Evolutionary conservation across 2,888 invertebrate genomes (phyloP).

Genomic region (Therioaphis trifolii): DNA sequence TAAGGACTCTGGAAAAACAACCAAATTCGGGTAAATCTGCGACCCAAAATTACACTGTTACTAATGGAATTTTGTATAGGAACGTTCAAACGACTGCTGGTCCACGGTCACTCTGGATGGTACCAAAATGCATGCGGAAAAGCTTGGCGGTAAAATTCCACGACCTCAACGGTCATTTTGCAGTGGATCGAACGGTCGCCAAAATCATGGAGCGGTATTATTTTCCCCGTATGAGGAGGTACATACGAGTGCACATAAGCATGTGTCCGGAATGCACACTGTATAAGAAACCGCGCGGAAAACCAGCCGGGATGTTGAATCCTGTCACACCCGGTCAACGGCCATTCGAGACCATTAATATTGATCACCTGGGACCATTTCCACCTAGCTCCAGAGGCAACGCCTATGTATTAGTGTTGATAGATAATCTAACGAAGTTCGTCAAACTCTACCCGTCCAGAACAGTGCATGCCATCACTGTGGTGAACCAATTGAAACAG

Average conservation of each 20-base stretch:
- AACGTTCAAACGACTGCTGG: not conserved
- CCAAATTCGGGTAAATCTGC: not conserved
- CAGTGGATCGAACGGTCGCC: constrained; percentile 1
- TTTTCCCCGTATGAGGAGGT: constrained; percentile 38
- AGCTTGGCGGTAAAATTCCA: not conserved
- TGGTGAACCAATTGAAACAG: not conserved
- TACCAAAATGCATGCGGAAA: constrained; percentile 32
- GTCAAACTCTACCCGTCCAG: constrained; percentile 12
- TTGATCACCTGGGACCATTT: constrained; percentile 54
- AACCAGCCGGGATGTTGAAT: constrained; percentile 17
- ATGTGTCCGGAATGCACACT: constrained; percentile 30
- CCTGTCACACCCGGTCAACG: not conserved
- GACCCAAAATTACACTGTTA: constrained; percentile 3
- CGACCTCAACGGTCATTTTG: constrained; percentile 36
- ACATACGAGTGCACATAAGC: constrained; percentile 14
- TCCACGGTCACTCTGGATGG: not conserved
- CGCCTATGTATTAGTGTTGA: constrained; percentile 7
- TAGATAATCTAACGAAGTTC: constrained; percentile 49
- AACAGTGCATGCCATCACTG: not conserved
- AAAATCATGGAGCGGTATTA: constrained; percentile 30
- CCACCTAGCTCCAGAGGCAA: not conserved
- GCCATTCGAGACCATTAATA: constrained; percentile 34
- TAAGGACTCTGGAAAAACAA: not conserved
- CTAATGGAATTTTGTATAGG: constrained; percentile 26
- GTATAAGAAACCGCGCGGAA: not conserved